These are phyloP conservation scores for Arctia plantaginis DNA, from an alignment of 2,888 invertebrate species.

Conservation along the genomic window DNA sequence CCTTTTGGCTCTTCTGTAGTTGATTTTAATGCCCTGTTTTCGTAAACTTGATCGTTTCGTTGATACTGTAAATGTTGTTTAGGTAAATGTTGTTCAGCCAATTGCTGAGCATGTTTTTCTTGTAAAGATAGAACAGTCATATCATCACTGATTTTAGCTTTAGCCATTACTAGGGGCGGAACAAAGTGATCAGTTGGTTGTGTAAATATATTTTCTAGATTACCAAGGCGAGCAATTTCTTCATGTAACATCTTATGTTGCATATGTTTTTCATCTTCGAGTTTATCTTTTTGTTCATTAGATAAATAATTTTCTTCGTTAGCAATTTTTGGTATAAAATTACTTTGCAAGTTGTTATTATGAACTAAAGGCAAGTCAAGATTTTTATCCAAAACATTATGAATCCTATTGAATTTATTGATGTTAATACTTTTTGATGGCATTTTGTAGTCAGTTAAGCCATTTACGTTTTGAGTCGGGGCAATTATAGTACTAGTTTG, in stretches of 20 bases:
- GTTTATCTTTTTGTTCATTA: constrained; percentile 69
- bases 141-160: constrained; percentile 81
- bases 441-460: constrained; percentile 36
- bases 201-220: constrained; percentile 80
- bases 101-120: constrained; percentile 81
- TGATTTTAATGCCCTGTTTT: constrained; percentile 39
- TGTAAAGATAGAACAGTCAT: constrained; percentile 82
- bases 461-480: constrained; percentile 42
- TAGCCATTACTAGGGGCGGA: constrained; percentile 84
- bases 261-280: constrained; percentile 75
- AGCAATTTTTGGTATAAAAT: constrained; percentile 70
- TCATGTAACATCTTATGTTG: constrained; percentile 80
- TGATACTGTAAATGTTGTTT: constrained; percentile 55
- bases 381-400: constrained; percentile 56
- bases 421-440: constrained; percentile 34
- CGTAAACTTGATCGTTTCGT: constrained; percentile 43
- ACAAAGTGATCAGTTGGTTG: constrained; percentile 84
- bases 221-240: constrained; percentile 78
- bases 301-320: constrained; percentile 62
- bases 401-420: constrained; percentile 53
- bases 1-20: constrained; percentile 50
- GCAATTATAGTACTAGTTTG: constrained; percentile 56
- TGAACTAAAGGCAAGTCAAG: constrained; percentile 58
- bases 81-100: constrained; percentile 67
- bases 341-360: constrained; percentile 74